Percentiles rank a stretch among this genome's conserved stretches.
phyloP scores from a whole-genome alignment of 2,888 invertebrate species.

The Metallyticus violacea region DNA sequence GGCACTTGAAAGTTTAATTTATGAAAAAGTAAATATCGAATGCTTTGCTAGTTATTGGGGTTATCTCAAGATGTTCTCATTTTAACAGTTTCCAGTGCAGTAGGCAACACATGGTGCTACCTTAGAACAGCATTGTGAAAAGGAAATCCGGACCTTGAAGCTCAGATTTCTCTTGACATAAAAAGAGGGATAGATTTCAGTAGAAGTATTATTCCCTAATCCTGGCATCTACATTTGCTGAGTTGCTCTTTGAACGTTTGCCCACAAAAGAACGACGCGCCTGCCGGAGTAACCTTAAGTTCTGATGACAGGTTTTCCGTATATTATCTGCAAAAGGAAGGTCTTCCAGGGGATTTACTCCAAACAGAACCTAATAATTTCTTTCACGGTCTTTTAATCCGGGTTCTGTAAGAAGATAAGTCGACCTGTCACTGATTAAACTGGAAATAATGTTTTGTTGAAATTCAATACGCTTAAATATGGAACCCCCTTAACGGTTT shows the following conservation, averaged over 20 bases:
- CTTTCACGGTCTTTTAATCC: neutral
- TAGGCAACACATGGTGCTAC: too few relatives aligned
- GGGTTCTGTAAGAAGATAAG: neutral
- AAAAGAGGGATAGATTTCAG: neutral
- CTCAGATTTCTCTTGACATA: neutral
- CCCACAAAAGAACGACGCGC: neutral
- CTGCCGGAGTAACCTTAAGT: neutral
- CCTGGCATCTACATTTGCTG: neutral
- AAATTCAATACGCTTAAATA: too few relatives aligned
- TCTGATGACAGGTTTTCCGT: neutral
- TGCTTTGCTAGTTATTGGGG: too few relatives aligned
- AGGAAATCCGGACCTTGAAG: neutral
- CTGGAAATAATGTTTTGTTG: neutral
- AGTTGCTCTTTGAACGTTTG: neutral
- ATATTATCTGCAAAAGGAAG: neutral
- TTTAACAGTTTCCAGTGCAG: too few relatives aligned
- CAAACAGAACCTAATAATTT: neutral
- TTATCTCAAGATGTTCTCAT: too few relatives aligned
- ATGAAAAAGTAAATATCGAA: too few relatives aligned
- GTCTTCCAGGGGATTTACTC: neutral
- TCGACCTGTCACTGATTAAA: neutral
- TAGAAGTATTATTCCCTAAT: neutral
- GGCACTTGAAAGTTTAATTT: too few relatives aligned
- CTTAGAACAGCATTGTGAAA: too few relatives aligned
- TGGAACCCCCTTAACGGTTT: too few relatives aligned